A percentile compares a stretch with the other conserved stretches of the same genome.
phyloP scores from a whole-genome alignment of 2,113 vertebrate species.

The Halichoerus grypus region DNA sequence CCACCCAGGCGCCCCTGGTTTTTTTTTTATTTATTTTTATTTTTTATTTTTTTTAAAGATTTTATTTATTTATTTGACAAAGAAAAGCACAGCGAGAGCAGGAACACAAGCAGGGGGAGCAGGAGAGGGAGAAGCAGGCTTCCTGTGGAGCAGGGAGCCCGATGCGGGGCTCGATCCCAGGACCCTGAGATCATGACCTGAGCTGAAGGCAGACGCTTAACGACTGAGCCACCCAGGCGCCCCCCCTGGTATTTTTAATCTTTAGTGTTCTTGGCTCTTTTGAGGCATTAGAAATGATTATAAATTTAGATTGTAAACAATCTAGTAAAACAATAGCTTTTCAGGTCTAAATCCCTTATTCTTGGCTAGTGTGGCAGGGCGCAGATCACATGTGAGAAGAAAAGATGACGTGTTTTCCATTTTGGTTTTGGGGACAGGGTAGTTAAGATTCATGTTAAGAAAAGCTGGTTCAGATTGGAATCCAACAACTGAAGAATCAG shows the following conservation, averaged over 20 bases:
- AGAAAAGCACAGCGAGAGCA: too few species aligned
- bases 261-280: conserved; percentile 1
- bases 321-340: background rate
- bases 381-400: background rate
- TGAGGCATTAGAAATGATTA: background rate
- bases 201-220: background rate
- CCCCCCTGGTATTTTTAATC: background rate
- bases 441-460: background rate
- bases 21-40: background rate
- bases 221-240: background rate
- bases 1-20: background rate
- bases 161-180: background rate
- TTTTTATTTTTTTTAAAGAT: background rate
- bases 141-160: too few species aligned
- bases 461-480: conserved; percentile 1
- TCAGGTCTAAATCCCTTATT: background rate
- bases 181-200: background rate
- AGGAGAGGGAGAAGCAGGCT: too few species aligned
- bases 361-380: background rate
- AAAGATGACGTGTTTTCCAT: conserved; percentile 3
- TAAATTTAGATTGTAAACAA: conserved; percentile 15
- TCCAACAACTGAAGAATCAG: background rate
- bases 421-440: background rate
- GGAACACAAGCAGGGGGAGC: too few species aligned
- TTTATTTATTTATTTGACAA: too few species aligned